A percentile compares a stretch with the other conserved stretches of the same genome.
Evolutionary conservation across 2,113 vertebrate genomes (phyloP).

Genomic region (Paradoxurus hermaphroditus): DNA sequence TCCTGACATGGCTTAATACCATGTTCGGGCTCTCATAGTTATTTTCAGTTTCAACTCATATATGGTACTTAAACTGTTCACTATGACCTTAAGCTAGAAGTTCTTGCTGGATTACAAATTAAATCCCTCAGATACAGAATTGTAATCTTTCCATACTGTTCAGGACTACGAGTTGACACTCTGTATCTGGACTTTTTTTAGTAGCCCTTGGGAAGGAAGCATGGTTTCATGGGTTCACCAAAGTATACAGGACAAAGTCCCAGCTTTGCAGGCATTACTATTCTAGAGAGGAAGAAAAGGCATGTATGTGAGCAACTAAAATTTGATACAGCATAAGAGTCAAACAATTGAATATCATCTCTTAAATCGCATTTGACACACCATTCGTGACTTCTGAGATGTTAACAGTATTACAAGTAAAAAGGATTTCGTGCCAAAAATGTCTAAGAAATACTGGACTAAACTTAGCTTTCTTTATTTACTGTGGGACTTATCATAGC

Average conservation of each 20-base stretch:
- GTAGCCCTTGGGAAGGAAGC: background rate
- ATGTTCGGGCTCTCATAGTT: background rate
- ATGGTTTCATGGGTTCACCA: background rate
- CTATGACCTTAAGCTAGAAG: background rate
- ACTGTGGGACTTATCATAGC: background rate
- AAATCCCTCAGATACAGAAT: background rate
- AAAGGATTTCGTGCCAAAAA: background rate
- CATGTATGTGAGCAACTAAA: background rate
- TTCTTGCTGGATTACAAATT: conserved; percentile 10
- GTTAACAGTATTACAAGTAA: background rate
- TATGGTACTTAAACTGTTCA: background rate
- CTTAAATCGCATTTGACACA: background rate
- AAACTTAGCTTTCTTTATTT: background rate
- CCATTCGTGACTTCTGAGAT: background rate
- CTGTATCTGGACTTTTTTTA: background rate
- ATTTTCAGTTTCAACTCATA: conserved; percentile 24
- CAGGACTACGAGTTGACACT: background rate
- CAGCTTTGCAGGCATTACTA: background rate
- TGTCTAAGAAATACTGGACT: background rate
- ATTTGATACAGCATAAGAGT: background rate
- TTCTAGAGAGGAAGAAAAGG: background rate
- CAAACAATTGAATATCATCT: background rate
- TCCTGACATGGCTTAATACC: background rate
- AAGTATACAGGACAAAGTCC: background rate
- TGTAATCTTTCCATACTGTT: background rate